Conservation (phyloP, 2,113 vertebrate genomes). For the Anser cygnoides region DNA sequence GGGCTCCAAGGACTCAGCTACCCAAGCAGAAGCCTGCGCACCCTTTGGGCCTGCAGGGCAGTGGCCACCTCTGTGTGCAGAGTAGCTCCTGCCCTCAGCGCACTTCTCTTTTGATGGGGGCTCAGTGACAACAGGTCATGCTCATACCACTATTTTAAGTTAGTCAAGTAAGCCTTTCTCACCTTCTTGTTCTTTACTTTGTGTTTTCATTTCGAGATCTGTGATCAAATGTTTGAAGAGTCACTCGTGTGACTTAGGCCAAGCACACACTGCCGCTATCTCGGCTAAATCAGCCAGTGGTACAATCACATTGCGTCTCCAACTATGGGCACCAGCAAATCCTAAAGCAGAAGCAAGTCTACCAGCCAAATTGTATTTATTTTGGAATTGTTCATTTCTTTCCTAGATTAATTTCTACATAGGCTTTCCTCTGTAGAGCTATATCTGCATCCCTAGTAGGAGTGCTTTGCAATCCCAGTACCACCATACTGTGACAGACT, state of each 20-base stretch:
- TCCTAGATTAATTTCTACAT: neutral
- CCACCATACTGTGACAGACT: neutral
- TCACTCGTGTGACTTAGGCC: neutral
- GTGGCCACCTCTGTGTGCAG: neutral
- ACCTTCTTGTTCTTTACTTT: neutral
- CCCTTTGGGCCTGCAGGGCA: neutral
- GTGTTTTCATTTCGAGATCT: neutral
- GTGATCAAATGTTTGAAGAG: neutral
- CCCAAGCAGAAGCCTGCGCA: neutral
- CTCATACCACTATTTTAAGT: neutral
- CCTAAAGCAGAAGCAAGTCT: neutral
- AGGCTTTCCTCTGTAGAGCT: neutral
- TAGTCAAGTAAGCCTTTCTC: neutral
- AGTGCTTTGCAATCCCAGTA: neutral
- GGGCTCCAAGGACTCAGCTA: neutral
- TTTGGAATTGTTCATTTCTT: neutral
- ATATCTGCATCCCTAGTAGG: neutral
- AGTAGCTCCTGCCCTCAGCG: neutral
- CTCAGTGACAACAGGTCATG: neutral
- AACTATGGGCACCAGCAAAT: neutral
- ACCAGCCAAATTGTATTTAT: neutral
- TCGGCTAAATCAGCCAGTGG: neutral
- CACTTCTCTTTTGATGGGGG: neutral
- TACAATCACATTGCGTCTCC: accelerated
- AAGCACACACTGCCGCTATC: neutral